Evolutionary conservation across 1,140 invertebrate genomes (phyloP).

Genomic region (Tetramorium parvispinum): DNA sequence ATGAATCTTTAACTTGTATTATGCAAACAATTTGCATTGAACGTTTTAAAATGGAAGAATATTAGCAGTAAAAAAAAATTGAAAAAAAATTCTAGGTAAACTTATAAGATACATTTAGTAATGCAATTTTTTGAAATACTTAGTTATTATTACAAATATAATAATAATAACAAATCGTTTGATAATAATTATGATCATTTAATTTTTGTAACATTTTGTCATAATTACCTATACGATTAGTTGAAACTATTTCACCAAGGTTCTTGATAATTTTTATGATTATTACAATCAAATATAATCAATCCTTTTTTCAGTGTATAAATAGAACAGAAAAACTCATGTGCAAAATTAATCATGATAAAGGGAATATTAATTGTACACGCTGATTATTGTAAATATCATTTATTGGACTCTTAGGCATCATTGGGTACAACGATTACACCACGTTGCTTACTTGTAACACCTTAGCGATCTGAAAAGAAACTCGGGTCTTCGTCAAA

Average conservation of each 20-base stretch:
- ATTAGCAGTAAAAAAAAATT: not conserved
- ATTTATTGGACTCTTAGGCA: conserved; percentile 77
- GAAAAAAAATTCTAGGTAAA: too few species aligned
- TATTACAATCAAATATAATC: too few species aligned
- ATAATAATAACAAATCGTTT: too few species aligned
- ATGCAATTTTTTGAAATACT: too few species aligned
- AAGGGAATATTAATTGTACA: not conserved
- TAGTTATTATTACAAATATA: too few species aligned
- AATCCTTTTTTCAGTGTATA: too few species aligned
- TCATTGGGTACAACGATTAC: conserved; percentile 76
- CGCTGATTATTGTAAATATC: conserved; percentile 72
- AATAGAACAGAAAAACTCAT: not conserved
- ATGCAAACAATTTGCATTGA: not conserved
- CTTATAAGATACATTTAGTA: too few species aligned
- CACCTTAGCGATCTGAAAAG: conserved; percentile 72
- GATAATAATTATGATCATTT: too few species aligned
- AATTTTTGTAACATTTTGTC: too few species aligned
- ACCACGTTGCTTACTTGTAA: conserved; percentile 76
- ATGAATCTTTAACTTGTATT: not conserved
- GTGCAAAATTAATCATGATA: not conserved
- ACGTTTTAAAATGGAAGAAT: not conserved
- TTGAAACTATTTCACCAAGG: too few species aligned
- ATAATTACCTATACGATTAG: too few species aligned
- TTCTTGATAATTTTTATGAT: too few species aligned
- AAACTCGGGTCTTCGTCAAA: conserved; percentile 45